A percentile compares a stretch with the other conserved stretches of the same genome.
Evolutionary conservation across 2,888 invertebrate genomes (phyloP).

Genomic region (Teleiodes luculella): DNA sequence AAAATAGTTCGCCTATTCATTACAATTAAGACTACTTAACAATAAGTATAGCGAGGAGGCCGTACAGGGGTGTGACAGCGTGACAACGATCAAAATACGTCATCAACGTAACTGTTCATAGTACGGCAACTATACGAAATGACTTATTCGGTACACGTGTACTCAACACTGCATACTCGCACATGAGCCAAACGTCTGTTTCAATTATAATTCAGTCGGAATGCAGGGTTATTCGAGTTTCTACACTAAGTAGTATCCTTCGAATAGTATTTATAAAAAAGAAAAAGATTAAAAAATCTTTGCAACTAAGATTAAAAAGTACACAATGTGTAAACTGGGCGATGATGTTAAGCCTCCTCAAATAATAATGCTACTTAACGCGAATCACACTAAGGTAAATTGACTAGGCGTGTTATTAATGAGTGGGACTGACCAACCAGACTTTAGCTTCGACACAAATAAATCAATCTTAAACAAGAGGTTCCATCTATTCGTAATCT

Average conservation of each 20-base stretch:
- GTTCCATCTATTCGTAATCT: background rate
- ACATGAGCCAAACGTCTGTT: background rate
- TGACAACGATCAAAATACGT: no score
- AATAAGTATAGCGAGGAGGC: conserved; percentile 72
- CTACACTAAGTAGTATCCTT: conserved; percentile 1
- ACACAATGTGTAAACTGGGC: conserved; percentile 37
- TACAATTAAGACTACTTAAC: conserved; percentile 77
- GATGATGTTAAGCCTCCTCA: conserved; percentile 46
- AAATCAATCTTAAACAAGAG: background rate
- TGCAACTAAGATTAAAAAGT: conserved; percentile 32
- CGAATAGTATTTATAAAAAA: conserved; percentile 22
- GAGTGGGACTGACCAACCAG: conserved; percentile 47
- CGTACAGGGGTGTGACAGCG: conserved; percentile 25
- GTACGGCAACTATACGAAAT: background rate
- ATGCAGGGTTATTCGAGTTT: conserved; percentile 2
- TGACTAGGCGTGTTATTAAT: conserved; percentile 77
- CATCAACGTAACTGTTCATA: no score
- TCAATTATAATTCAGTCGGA: background rate
- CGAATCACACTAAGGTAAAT: conserved; percentile 79
- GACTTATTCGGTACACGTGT: background rate
- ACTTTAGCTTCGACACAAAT: conserved; percentile 31
- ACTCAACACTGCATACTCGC: background rate
- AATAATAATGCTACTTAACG: conserved; percentile 69
- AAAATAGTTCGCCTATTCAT: conserved; percentile 77
- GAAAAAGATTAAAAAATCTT: conserved; percentile 37